Evolutionary conservation across 2,888 invertebrate species (phyloP).

Genomic region (Polydrusus pterygomalis): DNA sequence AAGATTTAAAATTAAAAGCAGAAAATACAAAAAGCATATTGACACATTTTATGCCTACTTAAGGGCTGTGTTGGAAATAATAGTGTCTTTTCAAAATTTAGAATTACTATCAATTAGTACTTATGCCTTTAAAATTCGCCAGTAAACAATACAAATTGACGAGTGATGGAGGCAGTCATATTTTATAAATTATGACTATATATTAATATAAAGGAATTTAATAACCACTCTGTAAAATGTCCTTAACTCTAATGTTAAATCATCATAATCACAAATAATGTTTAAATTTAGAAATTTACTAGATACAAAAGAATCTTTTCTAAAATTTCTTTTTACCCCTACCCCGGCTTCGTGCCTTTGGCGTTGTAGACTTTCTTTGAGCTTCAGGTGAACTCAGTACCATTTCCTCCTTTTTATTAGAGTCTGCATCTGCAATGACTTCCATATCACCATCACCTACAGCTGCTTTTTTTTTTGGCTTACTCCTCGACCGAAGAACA

Average conservation of each 20-base stretch:
- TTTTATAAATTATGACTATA: too few species aligned
- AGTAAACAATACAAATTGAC: too few species aligned
- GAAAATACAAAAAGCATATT: too few species aligned
- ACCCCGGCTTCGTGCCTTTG: constrained; percentile 34
- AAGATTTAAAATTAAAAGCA: too few species aligned
- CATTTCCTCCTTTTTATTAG: constrained; percentile 34
- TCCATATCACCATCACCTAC: background rate
- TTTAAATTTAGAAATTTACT: constrained; percentile 39
- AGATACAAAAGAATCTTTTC: constrained; percentile 4
- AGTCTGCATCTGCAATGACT: constrained; percentile 23
- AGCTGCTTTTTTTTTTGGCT: constrained; percentile 19
- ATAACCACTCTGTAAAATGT: background rate
- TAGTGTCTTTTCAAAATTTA: too few species aligned
- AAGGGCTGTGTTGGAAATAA: too few species aligned
- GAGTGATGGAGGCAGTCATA: too few species aligned
- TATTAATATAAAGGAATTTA: background rate
- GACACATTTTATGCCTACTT: too few species aligned
- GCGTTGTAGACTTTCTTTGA: constrained; percentile 12
- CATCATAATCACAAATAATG: constrained; percentile 4
- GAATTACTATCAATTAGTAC: too few species aligned
- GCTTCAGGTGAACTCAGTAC: constrained; percentile 21
- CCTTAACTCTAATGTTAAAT: constrained; percentile 13
- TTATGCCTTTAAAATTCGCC: too few species aligned
- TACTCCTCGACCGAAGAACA: background rate
- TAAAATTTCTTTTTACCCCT: constrained; percentile 32